Percentiles rank a stretch among this genome's conserved stretches.
Evolutionary conservation across 2,888 invertebrate genomes (phyloP).

Genomic region (Drosophila heteroneura): DNA sequence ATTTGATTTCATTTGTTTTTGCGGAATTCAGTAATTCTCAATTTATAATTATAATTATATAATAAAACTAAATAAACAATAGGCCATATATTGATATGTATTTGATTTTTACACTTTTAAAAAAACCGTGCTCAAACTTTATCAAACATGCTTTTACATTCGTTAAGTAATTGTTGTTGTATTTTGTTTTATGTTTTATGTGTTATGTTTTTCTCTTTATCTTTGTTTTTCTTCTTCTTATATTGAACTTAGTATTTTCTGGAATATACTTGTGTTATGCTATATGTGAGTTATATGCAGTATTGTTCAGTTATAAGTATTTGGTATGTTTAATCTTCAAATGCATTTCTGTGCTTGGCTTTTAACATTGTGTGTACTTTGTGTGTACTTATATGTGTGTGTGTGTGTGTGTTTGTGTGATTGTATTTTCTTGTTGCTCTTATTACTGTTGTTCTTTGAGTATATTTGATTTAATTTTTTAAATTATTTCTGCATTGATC

Average conservation of each 20-base stretch:
- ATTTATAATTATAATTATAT: conserved; percentile 53
- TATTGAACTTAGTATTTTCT: conserved; percentile 31
- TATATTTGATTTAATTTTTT: conserved; percentile 7
- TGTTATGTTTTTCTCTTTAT: conserved; percentile 11
- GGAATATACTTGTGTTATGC: conserved; percentile 26
- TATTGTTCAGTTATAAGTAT: conserved; percentile 54
- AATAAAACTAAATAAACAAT: conserved; percentile 80
- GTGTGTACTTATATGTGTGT: conserved; percentile 35
- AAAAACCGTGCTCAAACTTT: conserved; percentile 73
- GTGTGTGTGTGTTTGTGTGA: conserved; percentile 35
- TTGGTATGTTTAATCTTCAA: conserved; percentile 60
- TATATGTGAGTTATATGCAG: conserved; percentile 43
- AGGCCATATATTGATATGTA: conserved; percentile 85
- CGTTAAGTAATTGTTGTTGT: conserved; percentile 39
- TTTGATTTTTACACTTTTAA: conserved; percentile 83
- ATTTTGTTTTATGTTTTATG: conserved; percentile 7
- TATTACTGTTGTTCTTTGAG: conserved; percentile 37
- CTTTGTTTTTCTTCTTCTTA: conserved; percentile 4
- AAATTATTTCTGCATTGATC: conserved; percentile 48
- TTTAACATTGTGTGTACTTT: conserved; percentile 51
- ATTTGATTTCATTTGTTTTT: neutral
- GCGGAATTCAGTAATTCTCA: conserved; percentile 27
- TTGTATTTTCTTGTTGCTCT: conserved; percentile 21
- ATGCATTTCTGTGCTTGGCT: conserved; percentile 69
- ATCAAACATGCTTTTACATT: conserved; percentile 57